phyloP scores from a whole-genome alignment of 2,888 invertebrate species.

The Anodontia alba region DNA sequence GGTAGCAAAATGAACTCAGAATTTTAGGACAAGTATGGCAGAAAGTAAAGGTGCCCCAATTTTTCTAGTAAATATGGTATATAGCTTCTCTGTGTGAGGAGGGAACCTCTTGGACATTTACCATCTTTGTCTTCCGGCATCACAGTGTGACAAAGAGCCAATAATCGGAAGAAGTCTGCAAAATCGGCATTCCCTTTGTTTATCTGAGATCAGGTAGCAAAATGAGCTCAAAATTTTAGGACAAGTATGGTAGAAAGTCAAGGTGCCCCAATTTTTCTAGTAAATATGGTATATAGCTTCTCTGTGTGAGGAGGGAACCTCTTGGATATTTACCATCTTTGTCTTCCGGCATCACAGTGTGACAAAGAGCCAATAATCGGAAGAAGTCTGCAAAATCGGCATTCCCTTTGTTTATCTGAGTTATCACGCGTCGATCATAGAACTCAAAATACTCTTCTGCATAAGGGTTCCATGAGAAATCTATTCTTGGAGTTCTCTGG shows the following conservation, averaged over 20 bases:
- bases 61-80: no score
- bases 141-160: conserved; percentile 99
- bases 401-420: conserved; percentile 91
- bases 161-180: conserved; percentile 94
- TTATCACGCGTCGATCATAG: conserved; percentile 94
- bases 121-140: conserved; percentile 96
- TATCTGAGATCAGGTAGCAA: no score
- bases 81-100: no score
- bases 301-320: no score
- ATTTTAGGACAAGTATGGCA: no score
- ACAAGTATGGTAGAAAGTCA: no score
- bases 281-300: no score
- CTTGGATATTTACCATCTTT: conserved; percentile 86
- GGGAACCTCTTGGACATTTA: conserved; percentile 10
- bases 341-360: conserved; percentile 99
- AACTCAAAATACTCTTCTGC: conserved; percentile 97
- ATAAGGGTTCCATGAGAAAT: conserved; percentile 97
- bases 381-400: conserved; percentile 94
- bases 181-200: conserved; percentile 90
- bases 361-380: conserved; percentile 96
- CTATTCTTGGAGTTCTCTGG: conserved; percentile 92
- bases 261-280: no score
- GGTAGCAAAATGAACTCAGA: no score
- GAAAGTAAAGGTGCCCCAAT: no score
- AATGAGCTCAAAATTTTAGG: no score